Base-by-base conservation (phyloP, 2,797 vertebrate species). In the Fratercula arctica region DNA sequence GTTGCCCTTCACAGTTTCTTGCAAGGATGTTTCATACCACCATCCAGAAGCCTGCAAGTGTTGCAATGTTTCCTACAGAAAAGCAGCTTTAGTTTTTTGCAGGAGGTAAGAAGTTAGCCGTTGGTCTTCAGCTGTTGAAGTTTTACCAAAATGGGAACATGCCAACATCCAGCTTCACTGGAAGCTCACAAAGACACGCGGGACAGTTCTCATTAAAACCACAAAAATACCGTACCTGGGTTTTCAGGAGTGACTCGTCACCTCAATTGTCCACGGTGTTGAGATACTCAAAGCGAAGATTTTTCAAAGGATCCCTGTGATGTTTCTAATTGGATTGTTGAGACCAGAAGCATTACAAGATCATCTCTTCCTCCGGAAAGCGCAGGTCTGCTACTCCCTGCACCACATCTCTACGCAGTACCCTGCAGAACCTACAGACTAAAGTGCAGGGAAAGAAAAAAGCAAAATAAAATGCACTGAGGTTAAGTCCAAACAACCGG, bases 201-300 rank as follows among this genome's bases (percentile, higher is more conserved):
- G 77, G 28, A 54, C 6, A 3, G 39, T 19, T 45, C 28, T 50
- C 35, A 45, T 10, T 39, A 50, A 60, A 67, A 51, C 33, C 3
- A 53, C 10, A 31, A 41, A 45, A 48, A 4, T 16, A 10, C 29
- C 3, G 21, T 25, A 11, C 29, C 21, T 10, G 50, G 31, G 17
- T 37, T 68, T 79, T 70, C 69, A 43, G 16, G 56, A 25, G n/a
- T 5, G 11, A 43, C 25, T 35, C 20, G 13, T 50, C 53, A 16
- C 20, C 50, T 57, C 4, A 1, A 10, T 28, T 8, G 3, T 9
- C 46, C 53, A 2, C 6, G 25, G 51, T 26, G 31, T 1, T n/a
- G 39, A 69, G 23, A 28, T 24, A n/a, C 31, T 21, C 13, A 24
- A 37, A 9, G 23, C 0, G 6, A 67, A 50, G 45, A 28, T 28